Base-by-base conservation (phyloP, 2,888 invertebrate genomes). In the Graphium colonna region DNA sequence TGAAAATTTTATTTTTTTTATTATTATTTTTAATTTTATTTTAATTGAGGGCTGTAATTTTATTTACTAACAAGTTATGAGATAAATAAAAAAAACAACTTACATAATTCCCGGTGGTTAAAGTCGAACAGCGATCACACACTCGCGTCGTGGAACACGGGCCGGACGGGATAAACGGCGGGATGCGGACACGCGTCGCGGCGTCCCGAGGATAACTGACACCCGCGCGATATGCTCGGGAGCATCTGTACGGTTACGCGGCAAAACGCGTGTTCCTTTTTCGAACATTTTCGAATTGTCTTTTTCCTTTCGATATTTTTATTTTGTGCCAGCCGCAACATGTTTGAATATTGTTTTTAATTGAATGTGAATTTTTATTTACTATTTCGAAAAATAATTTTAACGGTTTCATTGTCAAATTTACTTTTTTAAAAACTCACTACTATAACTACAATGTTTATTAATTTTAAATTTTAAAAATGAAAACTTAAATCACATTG, bases 201-300 rank as follows among this genome's bases (percentile, higher is more conserved):
- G 62, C 63, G 61, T 79, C 82, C 75, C 68, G 75, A 66, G 70
- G 75, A 70, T 75, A 68, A 84, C 84, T 84, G 82, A 73, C 68
- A 74, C 67, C 68, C 63, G 59, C 58, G 58, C 58, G 62, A 66
- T 66, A 62, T 60, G 62, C 60, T 62, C 61, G 57, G 66, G 64
- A 64, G 56, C 60, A 59, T 59, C 52, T 12, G 55, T 55, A 55
- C 55, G 45, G 55, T n/a, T 40, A 33, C 18, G 33, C 15, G 12
- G 45, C 31, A 48, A 52, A 49, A 40, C 15, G n/a, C 26, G 33
- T 38, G 31, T 49, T 49, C 17, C 28, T 31, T 17, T 21, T 12
- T 21, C 7, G 17, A 31, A 10, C 1, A 40, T 12, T 40, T 41
- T 31, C 33, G 33, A 5, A 33, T 9, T 4, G 7, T 7, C 26